Evolutionary conservation across 2,888 invertebrate genomes (phyloP), one percentile per base, ranked within the genome.

Genomic region (Apotomis turbidana): DNA sequence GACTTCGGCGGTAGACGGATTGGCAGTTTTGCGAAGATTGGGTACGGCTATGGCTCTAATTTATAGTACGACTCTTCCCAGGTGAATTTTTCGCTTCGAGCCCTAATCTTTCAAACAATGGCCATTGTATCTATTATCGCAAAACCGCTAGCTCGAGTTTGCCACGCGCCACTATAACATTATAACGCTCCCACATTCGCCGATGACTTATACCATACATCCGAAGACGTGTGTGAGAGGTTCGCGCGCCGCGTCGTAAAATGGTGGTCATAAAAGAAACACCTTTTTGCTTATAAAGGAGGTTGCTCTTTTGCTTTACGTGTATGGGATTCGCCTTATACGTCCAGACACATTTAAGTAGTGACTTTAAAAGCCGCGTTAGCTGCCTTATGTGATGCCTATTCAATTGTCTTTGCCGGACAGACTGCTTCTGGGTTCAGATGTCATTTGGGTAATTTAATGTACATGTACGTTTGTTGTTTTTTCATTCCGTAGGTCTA

Each of bases 251-350:
- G 79, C 76, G 77, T 87, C 89, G 87, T 91, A 90, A 91, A 90
- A 83, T 81, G 80, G 79, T 79, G 83, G 76, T 90, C 89, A 85
- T 90, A 90, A 91, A 90, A 88, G 84, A 82, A 87, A 88, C 89
- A 88, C 88, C 87, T 88, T 88, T 88, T 86, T 84, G 83, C 83
- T 81, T 84, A 84, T 85, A 72, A 72, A 72, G 68, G 54, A 63
- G 58, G 68, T 72, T 63, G 68, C 68, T 72, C 68, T 72, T 72
- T 72, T 72, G 72, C 68, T 62, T 41, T 68, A 55, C 68, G n/a
- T 58, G 51, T 57, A 72, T 49, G 63, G 68, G 68, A 72, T 72
- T 72, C 44, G 68, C 68, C 72, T 38, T 72, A 63, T 72, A 63
- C 60, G 54, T 54, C 8, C 63, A 68, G 62, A 57, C 58, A 15